Evolutionary conservation across 2,113 vertebrate species (phyloP).

Genomic region (Notiomystis cincta): DNA sequence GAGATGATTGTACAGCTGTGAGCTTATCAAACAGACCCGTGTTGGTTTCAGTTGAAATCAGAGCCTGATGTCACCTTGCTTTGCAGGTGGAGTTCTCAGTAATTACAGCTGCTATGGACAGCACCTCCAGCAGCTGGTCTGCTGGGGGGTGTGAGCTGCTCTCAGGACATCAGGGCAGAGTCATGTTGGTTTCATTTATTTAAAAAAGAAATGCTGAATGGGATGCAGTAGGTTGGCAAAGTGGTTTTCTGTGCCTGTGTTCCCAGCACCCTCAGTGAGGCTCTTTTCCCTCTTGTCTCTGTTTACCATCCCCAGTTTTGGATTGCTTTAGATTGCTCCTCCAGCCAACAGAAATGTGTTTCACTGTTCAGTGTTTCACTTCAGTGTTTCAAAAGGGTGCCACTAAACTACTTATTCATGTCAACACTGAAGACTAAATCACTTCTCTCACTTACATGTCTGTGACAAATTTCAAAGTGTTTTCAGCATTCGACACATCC

Average conservation of each 20-base stretch:
- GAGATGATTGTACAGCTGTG: not conserved
- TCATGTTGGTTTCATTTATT: fast-evolving
- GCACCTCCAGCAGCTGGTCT: not conserved
- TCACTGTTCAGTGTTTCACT: not conserved
- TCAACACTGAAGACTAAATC: constrained; percentile 36
- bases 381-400: constrained; percentile 1
- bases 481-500: not conserved
- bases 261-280: not conserved
- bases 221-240: not conserved
- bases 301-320: not conserved
- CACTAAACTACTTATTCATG: constrained; percentile 19
- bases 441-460: constrained; percentile 9
- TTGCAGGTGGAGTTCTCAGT: not conserved
- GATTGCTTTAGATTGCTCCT: not conserved
- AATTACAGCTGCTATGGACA: not conserved
- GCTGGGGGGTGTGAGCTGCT: not conserved
- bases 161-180: not conserved
- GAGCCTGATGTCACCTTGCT: not conserved
- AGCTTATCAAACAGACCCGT: not conserved
- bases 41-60: not conserved
- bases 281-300: not conserved
- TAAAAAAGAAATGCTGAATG: not conserved
- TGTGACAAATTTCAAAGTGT: constrained; percentile 21
- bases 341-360: not conserved
- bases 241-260: not conserved